Base-by-base conservation (phyloP, 1,140 invertebrate species). In the Liolophura sinensis region DNA sequence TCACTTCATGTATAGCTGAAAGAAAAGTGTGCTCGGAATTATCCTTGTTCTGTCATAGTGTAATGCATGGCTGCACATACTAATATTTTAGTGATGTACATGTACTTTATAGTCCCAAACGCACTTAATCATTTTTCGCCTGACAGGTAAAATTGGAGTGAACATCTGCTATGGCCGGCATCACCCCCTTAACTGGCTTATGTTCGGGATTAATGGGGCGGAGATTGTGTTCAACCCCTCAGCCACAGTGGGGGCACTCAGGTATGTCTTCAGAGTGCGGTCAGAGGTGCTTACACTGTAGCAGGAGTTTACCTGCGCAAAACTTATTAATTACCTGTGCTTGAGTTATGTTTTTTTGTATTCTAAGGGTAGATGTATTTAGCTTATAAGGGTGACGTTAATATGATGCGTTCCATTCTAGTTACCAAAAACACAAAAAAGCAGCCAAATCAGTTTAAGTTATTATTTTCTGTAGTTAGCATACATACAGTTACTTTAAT, bases 221-320 rank as follows among this genome's bases (percentile, higher is more conserved):
- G 97, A 99, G 88, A 97, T 99, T 66, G 96, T 99, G 0, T 99
- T 99, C 80, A 99, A 99, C 86, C 97, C 97, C 22, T 97, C 95
- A 7, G 97, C 97, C n/a, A 99, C 97, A 16, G 91, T 95, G 58
- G 88, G 87, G 49, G 86, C 81, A 20, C 81, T 91, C 12, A 90
- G 89, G 89, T 89, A 78, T 61, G 51, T 24, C 18, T 22, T 47
- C 40, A 16, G 1, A 18, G 15, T 31, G 5, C 16, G 16, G 22
- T 31, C 22, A 24, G 51, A 54, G 9, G 31, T 9, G 9, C 3
- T 40, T 4, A 20, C 3, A 20, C 22, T 20, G 1, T 52, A 3
- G 12, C 51, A 5, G 12, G 22, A 52, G 51, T 52, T 24, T 20
- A 12, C 12, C 3, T 52, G 51, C 7, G 3, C 22, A 20, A 3